Evolutionary conservation across 2,113 vertebrate genomes (phyloP), one percentile per base, ranked within the genome.

Genomic region (Clupea harengus): DNA sequence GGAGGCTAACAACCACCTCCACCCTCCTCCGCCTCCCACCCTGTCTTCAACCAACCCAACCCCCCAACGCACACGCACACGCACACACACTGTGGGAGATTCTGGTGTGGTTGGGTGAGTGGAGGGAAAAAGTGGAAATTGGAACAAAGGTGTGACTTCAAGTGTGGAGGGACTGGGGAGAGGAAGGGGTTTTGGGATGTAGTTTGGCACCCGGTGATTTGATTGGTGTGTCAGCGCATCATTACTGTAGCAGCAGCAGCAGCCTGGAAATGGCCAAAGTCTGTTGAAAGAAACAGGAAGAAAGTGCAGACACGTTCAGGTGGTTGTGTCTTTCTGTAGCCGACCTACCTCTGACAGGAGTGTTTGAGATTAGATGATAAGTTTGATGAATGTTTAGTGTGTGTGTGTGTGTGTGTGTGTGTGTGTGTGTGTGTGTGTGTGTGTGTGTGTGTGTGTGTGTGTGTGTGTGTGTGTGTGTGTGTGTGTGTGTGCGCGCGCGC

Each of bases 1-100:
- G 82, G 67, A 89, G 86, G 86, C 86, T 84, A 88, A 83, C 82
- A 50, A 75, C 83, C 84, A 90, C 87, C 86, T 87, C 87, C 84
- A 81, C 83, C 67, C 85, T 75, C 64, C 54, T 60, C 57, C 57
- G 5, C 22, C 57, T n/a, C 57, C 5, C 6, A n/a, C 57, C 22
- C 20, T 20, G 54, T 57, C 82, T 67, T 85, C 85, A 25, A 13
- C 25, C 32, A 0, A 39, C 67, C 13, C 67, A 67, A 67, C 64
- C 9, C 64, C 28, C 49, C 45, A 32, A 45, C 50, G n/a, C 54
- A 84, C 46, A 15, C 83, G 47, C 83, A 84, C 44, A 46, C 83
- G 60, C 44, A 46, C 82, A 57, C 45, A 83, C n/a, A 83, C 82
- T 80, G 46, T 75, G n/a, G 84, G 75, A 84, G 25, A 49, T 22